Conservation (phyloP, 2,888 invertebrate genomes). For the Spilosoma lubricipeda region DNA sequence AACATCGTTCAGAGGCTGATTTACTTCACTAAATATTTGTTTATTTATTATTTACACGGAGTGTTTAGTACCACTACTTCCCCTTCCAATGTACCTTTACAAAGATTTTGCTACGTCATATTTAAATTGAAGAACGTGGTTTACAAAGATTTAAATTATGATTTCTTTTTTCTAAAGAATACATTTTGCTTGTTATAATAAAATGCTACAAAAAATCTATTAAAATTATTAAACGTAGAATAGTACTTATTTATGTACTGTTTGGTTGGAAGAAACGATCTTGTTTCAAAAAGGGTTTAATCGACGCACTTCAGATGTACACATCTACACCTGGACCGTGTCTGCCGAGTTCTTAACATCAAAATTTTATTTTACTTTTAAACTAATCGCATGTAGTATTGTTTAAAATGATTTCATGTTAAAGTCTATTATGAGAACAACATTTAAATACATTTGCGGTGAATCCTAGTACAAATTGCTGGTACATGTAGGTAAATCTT, state of each 20-base stretch:
- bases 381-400: neutral
- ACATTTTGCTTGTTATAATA: neutral
- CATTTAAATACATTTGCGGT: neutral
- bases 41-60: constrained; percentile 1
- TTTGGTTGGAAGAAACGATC: neutral
- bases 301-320: neutral
- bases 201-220: neutral
- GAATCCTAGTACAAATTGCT: neutral
- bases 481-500: neutral
- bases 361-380: neutral
- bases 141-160: neutral
- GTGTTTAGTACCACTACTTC: constrained; percentile 11
- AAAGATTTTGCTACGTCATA: neutral
- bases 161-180: neutral
- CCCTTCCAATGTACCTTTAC: neutral
- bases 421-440: neutral
- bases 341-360: no score
- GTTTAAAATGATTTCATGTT: neutral
- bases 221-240: neutral
- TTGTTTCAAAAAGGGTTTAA: neutral
- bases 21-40: constrained; percentile 12
- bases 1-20: constrained; percentile 18
- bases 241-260: no score
- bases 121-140: neutral
- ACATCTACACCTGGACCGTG: neutral